Percentiles rank a stretch among this genome's conserved stretches.
Conservation (phyloP, 1,140 invertebrate species). For the Drosophila ohnishii region DNA sequence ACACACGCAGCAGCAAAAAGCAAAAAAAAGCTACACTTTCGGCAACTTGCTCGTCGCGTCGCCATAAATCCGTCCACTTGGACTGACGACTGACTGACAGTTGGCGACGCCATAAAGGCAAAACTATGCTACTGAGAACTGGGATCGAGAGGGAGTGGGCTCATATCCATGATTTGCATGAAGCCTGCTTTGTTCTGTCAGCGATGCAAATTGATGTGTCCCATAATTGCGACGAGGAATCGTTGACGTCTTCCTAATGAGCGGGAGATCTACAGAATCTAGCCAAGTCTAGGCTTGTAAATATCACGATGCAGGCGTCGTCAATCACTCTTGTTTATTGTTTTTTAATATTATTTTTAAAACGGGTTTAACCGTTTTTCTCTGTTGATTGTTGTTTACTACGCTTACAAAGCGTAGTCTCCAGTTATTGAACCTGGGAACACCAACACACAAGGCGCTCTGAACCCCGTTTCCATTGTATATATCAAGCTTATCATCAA, state of each 20-base stretch:
- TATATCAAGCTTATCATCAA: slow-evolving; percentile 9
- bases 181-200: slow-evolving; percentile 44
- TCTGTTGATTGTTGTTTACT: slow-evolving; percentile 38
- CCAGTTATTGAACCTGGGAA: slow-evolving; percentile 39
- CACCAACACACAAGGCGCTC: slow-evolving; percentile 13
- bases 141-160: slow-evolving; percentile 13
- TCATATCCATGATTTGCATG: slow-evolving; percentile 32
- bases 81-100: slow-evolving; percentile 37
- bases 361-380: slow-evolving; percentile 43
- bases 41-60: slow-evolving; percentile 47
- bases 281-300: slow-evolving; percentile 1
- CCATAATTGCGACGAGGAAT: slow-evolving; percentile 11
- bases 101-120: slow-evolving; percentile 43
- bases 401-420: slow-evolving; percentile 23
- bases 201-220: slow-evolving; percentile 34
- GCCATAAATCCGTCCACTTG: slow-evolving; percentile 60
- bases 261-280: not conserved
- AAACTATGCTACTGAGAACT: slow-evolving; percentile 41
- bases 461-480: slow-evolving; percentile 15
- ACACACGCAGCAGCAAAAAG: slow-evolving; percentile 11
- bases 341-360: slow-evolving; percentile 11
- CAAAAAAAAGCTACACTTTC: slow-evolving; percentile 63
- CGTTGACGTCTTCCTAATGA: slow-evolving; percentile 26
- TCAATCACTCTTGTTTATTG: slow-evolving; percentile 24
- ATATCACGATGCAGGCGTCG: slow-evolving; percentile 8